Evolutionary conservation across 2,797 vertebrate genomes (phyloP), one percentile per base, ranked within the genome.

Genomic region (Morus bassanus): DNA sequence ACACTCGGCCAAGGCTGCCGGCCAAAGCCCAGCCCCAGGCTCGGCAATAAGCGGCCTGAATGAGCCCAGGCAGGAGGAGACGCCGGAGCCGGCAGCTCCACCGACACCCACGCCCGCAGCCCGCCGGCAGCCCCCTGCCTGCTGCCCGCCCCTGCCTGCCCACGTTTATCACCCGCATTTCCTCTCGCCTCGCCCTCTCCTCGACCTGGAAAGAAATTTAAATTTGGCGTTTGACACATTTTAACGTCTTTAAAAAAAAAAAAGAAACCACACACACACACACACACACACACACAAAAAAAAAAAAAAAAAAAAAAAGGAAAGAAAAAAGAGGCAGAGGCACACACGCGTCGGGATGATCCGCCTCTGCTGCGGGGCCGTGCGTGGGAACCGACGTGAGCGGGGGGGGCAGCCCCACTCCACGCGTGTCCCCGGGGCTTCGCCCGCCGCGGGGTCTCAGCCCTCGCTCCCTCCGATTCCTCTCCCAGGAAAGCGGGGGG

Each of bases 201-300:
- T 70, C 92, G 94, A 91, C 89, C 86, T 94, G 91, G 88, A 94
- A 96, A 95, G 53, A 68, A 81, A 88, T 91, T 93, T 77, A 92
- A 92, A 93, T 92, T 88, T 75, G 94, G 73, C 28, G 18, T 94
- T 81, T 91, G 92, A 86, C 83, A 93, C 35, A 89, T 90, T 96
- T 94, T 80, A 93, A 81, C 0, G 18, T 18, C 28, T 77, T 33
- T 18, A 56, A 41, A 57, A 45, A 43, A 60, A 56, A n/a, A 54
- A 24, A n/a, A 15, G 5, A 4, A 23, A 28, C 18, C 37, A 8
- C 37, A 8, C 37, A 39, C 37, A 39, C 8, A 39, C 37, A 8
- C 8, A 8, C 37, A n/a, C 37, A 39, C 37, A 39, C 37, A 39
- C 37, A 39, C n/a, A 43, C 16, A 43, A 17, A 43, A 43, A 43